These are phyloP conservation scores for Sebastes paucispinis DNA, from an alignment of 2,797 vertebrate genomes.

Conservation along the genomic window DNA sequence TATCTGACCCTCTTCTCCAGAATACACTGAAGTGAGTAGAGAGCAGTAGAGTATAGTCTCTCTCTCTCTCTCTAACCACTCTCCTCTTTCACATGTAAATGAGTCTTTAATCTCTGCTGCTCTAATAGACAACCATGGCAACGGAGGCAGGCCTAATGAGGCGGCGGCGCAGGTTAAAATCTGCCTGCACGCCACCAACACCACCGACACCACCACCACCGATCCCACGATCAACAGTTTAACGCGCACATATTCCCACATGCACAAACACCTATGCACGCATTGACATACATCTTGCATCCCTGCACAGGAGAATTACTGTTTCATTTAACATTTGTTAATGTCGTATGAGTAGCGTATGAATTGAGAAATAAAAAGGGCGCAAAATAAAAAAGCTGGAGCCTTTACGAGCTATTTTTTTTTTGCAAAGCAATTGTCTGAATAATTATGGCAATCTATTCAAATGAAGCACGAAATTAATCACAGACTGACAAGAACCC, in stretches of 20 bases:
- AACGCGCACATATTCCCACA: constrained; percentile 6
- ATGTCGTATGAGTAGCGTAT: not conserved
- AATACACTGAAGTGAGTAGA: constrained; percentile 54
- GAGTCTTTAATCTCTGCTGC: constrained; percentile 81
- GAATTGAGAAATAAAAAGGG: not conserved
- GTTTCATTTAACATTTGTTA: not conserved
- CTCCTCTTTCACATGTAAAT: constrained; percentile 85
- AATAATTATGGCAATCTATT: constrained; percentile 34
- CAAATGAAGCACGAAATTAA: constrained; percentile 41
- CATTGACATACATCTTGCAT: not conserved
- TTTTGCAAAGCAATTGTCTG: constrained; percentile 11
- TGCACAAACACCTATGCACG: not conserved
- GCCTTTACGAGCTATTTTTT: constrained; percentile 13
- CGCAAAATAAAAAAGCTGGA: constrained; percentile 8
- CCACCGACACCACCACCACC: constrained; percentile 18
- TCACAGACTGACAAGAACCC: constrained; percentile 11
- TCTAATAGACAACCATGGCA: constrained; percentile 87
- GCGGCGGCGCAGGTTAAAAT: constrained; percentile 82
- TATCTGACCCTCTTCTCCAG: constrained; percentile 56
- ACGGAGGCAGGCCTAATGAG: constrained; percentile 85
- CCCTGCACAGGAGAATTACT: not conserved
- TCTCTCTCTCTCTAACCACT: constrained; percentile 37
- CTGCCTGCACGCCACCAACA: constrained; percentile 60
- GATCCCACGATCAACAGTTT: constrained; percentile 66
- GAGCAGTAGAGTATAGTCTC: constrained; percentile 32